Conservation (phyloP, 2,888 invertebrate species). For the Lordiphosa andalusiaca region DNA sequence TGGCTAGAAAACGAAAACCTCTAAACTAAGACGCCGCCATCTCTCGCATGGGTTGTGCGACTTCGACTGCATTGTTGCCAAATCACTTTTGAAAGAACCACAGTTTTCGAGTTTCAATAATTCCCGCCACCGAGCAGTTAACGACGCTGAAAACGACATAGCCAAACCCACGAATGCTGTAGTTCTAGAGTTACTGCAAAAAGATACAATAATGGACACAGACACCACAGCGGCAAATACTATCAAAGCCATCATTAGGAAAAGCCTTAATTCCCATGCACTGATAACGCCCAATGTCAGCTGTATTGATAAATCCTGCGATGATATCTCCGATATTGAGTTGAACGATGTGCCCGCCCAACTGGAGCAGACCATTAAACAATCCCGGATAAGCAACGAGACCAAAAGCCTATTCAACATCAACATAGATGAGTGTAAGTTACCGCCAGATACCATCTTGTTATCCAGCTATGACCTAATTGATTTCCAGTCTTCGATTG, state of each 20-base stretch:
- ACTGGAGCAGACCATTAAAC: conserved; percentile 22
- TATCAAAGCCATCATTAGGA: not conserved
- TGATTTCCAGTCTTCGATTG: conserved; percentile 5
- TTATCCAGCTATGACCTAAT: no score
- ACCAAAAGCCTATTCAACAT: conserved; percentile 61
- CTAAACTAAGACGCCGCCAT: no score
- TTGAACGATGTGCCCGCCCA: conserved; percentile 22
- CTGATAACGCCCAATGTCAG: not conserved
- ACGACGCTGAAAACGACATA: no score
- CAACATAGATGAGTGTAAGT: conserved; percentile 52
- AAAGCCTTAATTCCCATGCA: not conserved
- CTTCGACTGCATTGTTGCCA: no score
- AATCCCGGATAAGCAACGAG: conserved; percentile 10
- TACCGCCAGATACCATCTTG: not conserved
- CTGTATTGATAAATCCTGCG: conserved; percentile 6
- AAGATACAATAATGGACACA: not conserved
- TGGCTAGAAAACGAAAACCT: no score
- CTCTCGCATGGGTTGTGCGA: no score
- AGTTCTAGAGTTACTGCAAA: not conserved
- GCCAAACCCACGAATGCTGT: not conserved
- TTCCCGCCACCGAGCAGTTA: no score
- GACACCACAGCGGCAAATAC: not conserved
- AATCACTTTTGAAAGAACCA: no score
- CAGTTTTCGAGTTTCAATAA: no score
- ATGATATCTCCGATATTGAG: conserved; percentile 22